Evolutionary conservation across 2,888 invertebrate genomes (phyloP), one percentile per base, ranked within the genome.

Genomic region (Pyrochroa serraticornis): DNA sequence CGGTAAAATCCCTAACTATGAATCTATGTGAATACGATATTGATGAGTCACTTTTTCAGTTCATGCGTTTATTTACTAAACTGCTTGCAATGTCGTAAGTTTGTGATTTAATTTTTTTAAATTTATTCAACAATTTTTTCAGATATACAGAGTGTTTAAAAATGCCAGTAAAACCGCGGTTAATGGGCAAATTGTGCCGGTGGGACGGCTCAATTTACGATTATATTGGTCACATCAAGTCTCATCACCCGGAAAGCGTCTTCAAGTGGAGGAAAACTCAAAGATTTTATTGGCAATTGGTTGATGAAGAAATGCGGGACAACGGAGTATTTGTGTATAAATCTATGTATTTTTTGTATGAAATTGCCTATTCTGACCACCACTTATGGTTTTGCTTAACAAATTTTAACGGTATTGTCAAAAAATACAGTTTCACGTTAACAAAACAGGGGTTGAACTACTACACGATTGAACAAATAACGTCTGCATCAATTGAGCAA

Each of bases 311-410:
- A 35, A 57, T 49, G 45, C 38, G 30, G n/a, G 59, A 60, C 38
- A 50, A 53, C 2, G 66, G 66, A 9, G 35, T 64, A 9, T 35
- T 66, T 10, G 9, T 54, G 10, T 42, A 59, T 33, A 31, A 38
- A 32, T 6, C 39, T 1, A 34, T 37, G n/a, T 7, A 14, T n/a
- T 57, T 48, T 39, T 30, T 60, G 3, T 60, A 60, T 45, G 54
- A 60, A 55, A 60, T 60, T 37, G 41, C 30, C 22, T 60, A 55
- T 32, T 34, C 36, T 1, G 35, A 37, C 10, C 2, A 30, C 31
- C 10, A 12, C 6, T 43, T 43, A 31, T 43, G 33, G 31, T 3
- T 43, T 8, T 22, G 12, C 9, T 32, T 43, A 32, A 33, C 43
- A 31, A 43, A 43, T 43, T 12, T 12, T 7, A 7, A 7, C 13